Conservation (phyloP, 2,797 vertebrate genomes). For the Leptoclinus maculatus region DNA sequence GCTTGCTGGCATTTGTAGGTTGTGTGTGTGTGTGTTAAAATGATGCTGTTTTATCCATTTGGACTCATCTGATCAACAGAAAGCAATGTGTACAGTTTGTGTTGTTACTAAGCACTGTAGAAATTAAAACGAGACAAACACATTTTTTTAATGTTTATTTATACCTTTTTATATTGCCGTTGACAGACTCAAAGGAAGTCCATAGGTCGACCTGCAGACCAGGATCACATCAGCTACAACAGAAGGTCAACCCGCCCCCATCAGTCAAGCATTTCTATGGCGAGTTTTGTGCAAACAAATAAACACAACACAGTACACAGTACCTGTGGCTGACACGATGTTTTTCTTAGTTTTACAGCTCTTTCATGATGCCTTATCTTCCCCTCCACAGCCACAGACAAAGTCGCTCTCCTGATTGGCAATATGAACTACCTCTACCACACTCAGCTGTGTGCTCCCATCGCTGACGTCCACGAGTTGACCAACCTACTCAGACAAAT, state of each 20-base stretch:
- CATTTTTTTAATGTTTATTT: neutral
- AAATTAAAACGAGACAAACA: neutral
- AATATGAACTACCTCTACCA: conserved; percentile 90
- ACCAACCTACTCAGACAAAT: conserved; percentile 87
- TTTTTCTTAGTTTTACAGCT: neutral
- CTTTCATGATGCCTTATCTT: neutral
- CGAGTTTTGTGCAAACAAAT: conserved; percentile 28
- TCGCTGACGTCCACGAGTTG: conserved; percentile 88
- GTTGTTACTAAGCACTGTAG: neutral
- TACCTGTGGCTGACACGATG: neutral
- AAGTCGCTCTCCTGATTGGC: conserved; percentile 91
- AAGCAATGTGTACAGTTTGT: neutral
- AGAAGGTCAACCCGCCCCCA: neutral
- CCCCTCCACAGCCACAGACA: conserved; percentile 86
- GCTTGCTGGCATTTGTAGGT: neutral
- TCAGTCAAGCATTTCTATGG: conserved; percentile 60
- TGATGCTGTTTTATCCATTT: neutral
- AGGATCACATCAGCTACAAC: conserved; percentile 30
- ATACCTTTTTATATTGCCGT: neutral
- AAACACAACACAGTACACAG: neutral
- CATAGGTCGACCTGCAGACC: neutral
- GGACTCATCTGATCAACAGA: neutral
- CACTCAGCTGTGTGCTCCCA: conserved; percentile 86
- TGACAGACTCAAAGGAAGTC: conserved; percentile 44
- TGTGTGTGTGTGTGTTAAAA: neutral